Evolutionary conservation across 2,888 invertebrate species (phyloP).

Genomic region (Smittia aterrima): DNA sequence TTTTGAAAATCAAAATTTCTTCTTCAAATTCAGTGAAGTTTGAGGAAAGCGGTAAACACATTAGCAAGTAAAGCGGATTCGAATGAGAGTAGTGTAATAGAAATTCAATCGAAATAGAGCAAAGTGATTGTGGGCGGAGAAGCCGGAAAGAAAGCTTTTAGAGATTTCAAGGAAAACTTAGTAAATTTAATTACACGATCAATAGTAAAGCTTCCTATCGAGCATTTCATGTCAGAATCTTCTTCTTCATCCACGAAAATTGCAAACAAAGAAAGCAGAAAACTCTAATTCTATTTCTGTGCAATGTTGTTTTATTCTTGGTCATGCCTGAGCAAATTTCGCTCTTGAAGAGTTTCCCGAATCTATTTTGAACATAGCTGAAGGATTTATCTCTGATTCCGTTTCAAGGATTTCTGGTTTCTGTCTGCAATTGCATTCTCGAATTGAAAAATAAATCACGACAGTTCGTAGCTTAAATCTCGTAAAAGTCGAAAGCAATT

Average conservation of each 20-base stretch:
- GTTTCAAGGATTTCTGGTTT: constrained; percentile 32
- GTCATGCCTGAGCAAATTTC: neutral
- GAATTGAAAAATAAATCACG: neutral
- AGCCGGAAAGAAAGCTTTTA: too few relatives aligned
- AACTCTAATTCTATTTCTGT: neutral
- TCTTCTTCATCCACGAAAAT: too few relatives aligned
- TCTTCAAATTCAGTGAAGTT: neutral
- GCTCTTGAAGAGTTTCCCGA: neutral
- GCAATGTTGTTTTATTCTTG: neutral
- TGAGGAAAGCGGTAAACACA: neutral
- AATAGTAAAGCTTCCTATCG: too few relatives aligned
- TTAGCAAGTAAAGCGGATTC: neutral
- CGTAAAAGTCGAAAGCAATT: neutral
- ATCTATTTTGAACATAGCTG: neutral
- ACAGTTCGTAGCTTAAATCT: neutral
- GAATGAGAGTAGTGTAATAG: neutral
- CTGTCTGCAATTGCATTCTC: neutral
- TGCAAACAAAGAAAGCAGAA: neutral
- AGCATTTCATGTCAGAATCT: too few relatives aligned
- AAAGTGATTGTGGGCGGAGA: too few relatives aligned
- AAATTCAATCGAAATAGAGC: neutral
- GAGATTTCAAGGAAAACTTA: too few relatives aligned
- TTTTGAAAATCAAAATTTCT: neutral
- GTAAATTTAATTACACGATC: too few relatives aligned
- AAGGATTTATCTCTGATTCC: constrained; percentile 19